Conservation (phyloP, 1,140 invertebrate genomes). For the Monochamus saltuarius region DNA sequence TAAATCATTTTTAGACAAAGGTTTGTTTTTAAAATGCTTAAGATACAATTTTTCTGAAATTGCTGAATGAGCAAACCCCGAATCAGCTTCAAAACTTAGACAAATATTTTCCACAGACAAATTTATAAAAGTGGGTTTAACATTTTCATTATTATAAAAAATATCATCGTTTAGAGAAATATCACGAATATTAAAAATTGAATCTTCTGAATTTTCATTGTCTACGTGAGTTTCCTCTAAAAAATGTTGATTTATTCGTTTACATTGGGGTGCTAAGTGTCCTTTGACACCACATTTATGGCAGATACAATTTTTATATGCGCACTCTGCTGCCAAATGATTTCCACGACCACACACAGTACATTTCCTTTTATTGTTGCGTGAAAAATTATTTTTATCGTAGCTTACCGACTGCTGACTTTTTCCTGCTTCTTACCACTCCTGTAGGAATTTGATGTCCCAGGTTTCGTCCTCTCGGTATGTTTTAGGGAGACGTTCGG, state of each 20-base stretch:
- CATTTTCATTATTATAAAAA: conserved; percentile 6
- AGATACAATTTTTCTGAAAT: conserved; percentile 28
- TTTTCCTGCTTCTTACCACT: neutral
- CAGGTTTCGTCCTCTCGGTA: neutral
- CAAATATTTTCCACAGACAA: conserved; percentile 19
- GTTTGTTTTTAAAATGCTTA: conserved; percentile 24
- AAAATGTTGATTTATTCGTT: conserved; percentile 4
- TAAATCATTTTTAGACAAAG: conserved; percentile 23
- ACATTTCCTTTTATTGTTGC: neutral
- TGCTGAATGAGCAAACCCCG: conserved; percentile 21
- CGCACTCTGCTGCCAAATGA: neutral
- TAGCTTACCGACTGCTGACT: neutral
- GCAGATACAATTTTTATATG: conserved; percentile 13
- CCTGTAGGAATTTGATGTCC: neutral
- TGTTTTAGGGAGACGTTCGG: neutral
- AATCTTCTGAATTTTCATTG: neutral
- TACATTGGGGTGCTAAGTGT: conserved; percentile 14
- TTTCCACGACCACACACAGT: conserved; percentile 8
- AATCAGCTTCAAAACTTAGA: conserved; percentile 22
- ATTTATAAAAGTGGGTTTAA: conserved; percentile 23
- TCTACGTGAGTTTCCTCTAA: conserved; percentile 1
- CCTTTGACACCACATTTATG: conserved; percentile 17
- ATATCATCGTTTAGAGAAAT: neutral
- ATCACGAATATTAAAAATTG: no score
- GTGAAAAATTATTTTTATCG: no score